These are phyloP conservation scores for Pomatostomus ruficeps DNA, from an alignment of 2,113 vertebrate species.

Conservation along the genomic window DNA sequence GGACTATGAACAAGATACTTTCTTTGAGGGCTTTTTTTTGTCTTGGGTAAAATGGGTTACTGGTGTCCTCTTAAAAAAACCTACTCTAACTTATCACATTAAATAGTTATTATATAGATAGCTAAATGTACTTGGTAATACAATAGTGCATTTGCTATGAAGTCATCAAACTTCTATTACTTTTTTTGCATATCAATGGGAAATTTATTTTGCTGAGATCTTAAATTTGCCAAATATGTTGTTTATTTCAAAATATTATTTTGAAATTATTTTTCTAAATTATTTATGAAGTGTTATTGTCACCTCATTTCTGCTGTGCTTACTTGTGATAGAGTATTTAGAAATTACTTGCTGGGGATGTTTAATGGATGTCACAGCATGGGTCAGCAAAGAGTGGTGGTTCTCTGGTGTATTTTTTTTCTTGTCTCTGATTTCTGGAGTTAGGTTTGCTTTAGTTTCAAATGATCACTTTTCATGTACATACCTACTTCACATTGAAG, in stretches of 20 bases:
- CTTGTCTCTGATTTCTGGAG: background rate
- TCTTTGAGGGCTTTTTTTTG: background rate
- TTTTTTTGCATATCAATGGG: background rate
- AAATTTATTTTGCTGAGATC: background rate
- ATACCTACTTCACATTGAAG: background rate
- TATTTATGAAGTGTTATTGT: background rate
- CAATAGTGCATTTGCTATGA: background rate
- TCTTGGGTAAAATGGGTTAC: background rate
- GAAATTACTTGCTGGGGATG: background rate
- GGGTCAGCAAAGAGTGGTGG: background rate
- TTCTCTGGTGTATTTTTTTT: background rate
- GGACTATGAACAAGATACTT: background rate
- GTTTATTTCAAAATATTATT: background rate
- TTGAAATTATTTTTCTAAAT: background rate
- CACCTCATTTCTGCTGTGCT: background rate
- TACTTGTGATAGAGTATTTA: background rate
- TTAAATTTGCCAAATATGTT: background rate
- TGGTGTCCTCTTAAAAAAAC: background rate
- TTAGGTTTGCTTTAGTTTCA: background rate
- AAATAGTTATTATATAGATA: background rate
- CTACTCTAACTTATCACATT: too few relatives aligned
- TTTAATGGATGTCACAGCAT: background rate
- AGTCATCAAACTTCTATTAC: background rate
- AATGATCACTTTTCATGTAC: background rate
- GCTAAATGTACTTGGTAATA: background rate